Base-by-base conservation (phyloP, 2,113 vertebrate species). In the Lepus timidus region DNA sequence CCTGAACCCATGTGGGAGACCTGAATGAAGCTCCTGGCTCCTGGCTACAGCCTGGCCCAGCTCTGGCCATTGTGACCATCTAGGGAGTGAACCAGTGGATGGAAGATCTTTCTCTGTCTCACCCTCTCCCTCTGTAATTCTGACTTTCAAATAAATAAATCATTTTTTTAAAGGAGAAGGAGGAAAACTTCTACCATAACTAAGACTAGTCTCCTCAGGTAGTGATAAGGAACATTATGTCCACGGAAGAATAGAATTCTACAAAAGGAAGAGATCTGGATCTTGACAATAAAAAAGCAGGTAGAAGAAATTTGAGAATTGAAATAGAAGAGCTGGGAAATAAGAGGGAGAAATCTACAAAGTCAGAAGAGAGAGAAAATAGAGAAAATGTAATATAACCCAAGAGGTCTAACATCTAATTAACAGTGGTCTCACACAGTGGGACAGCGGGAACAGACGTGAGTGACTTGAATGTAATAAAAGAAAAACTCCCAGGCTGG, bases 201-300 rank as follows among this genome's bases (percentile, higher is more conserved):
- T 74, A 73, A 79, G 84, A 36, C 22, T 12, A 73, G 29, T 58
- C 64, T 19, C n/a, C 25, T 67, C 29, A 80, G 5, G n/a, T 61
- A 87, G 70, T 64, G 93, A n/a, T 58, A 64, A 61, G 82, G 85
- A 70, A 44, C 8, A 49, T 51, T 39, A 22, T 9, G 64, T 58
- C 9, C 12, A 10, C 29, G 71, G 80, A 68, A 71, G 65, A 74
- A 67, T 9, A 44, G n/a, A 64, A 14, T 31, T 61, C 62, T 70
- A 62, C 33, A 20, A 91, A 84, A 70, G 4, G 4, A 65, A 29
- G 4, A 52, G n/a, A 33, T 27, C 55, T 44, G 44, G 44, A 44
- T 80, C 23, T 70, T 71, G 62, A 85, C 81, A 81, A 82, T 52
- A 36, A 58, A 96, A 68, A 88, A 88, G 27, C 67, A 70, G 33